Conservation (phyloP, 2,888 invertebrate species). For the Pseudococcus jackbeardsleyi region DNA sequence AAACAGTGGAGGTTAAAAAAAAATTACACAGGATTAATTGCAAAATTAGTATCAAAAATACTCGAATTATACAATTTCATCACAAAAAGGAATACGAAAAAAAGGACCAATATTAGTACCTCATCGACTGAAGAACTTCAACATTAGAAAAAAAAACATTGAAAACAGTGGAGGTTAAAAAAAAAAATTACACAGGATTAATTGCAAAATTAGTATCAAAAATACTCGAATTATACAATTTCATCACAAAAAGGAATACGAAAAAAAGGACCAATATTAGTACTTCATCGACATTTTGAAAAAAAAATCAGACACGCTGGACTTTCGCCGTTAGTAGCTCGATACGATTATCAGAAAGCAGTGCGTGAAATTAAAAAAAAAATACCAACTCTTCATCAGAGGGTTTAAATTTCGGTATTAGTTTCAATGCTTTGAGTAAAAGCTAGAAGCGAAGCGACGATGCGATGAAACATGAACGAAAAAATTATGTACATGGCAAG, state of each 20-base stretch:
- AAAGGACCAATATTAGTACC: neutral
- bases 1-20: too few relatives aligned
- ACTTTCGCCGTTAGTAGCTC: neutral
- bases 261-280: neutral
- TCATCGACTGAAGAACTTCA: neutral
- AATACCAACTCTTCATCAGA: constrained; percentile 17
- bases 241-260: too few relatives aligned
- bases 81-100: too few relatives aligned
- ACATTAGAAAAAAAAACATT: too few relatives aligned
- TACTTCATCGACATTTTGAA: neutral
- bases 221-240: too few relatives aligned
- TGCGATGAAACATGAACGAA: constrained; percentile 6
- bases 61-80: too few relatives aligned
- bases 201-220: too few relatives aligned
- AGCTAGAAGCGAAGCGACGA: constrained; percentile 72
- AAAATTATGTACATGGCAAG: neutral
- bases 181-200: neutral
- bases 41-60: too few relatives aligned
- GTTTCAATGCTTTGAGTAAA: constrained; percentile 67
- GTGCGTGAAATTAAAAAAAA: neutral
- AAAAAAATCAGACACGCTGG: neutral
- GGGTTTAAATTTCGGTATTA: neutral
- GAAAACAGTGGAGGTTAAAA: too few relatives aligned
- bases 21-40: too few relatives aligned
- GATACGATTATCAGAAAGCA: neutral